Percentiles rank a stretch among this genome's conserved stretches.
Evolutionary conservation across 2,113 vertebrate species (phyloP).

Genomic region (Ophiodon elongatus): DNA sequence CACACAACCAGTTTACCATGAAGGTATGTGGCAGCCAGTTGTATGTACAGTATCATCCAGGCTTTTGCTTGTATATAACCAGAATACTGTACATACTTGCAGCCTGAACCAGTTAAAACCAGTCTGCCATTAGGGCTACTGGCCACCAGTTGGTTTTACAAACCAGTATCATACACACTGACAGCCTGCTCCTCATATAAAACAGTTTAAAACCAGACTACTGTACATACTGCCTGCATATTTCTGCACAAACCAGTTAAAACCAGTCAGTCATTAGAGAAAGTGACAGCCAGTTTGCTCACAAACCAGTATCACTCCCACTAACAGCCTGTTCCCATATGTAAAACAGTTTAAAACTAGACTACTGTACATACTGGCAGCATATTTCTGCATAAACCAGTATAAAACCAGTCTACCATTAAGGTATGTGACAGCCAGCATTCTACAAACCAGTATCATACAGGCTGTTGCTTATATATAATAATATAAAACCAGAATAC

Average conservation of each 20-base stretch:
- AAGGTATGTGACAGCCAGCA: background rate
- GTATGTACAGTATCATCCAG: no score
- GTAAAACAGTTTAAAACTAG: no score
- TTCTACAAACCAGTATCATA: no score
- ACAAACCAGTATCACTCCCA: background rate
- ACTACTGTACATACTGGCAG: background rate
- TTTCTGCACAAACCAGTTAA: background rate
- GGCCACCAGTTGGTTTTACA: background rate
- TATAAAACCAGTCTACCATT: constrained; percentile 42
- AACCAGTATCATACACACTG: background rate
- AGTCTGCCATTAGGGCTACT: constrained; percentile 38
- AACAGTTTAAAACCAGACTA: background rate
- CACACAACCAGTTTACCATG: constrained; percentile 35
- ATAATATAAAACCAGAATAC: no score
- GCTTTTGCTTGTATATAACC: background rate
- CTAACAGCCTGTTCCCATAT: background rate
- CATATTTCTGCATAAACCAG: background rate
- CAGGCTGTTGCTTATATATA: background rate
- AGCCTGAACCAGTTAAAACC: constrained; percentile 30
- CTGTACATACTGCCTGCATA: background rate
- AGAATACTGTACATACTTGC: background rate
- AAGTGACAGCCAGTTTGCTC: background rate
- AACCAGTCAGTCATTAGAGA: background rate
- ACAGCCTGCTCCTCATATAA: background rate
- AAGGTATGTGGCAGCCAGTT: no score